phyloP scores from a whole-genome alignment of 2,888 invertebrate species.

The Netelia melanura region DNA sequence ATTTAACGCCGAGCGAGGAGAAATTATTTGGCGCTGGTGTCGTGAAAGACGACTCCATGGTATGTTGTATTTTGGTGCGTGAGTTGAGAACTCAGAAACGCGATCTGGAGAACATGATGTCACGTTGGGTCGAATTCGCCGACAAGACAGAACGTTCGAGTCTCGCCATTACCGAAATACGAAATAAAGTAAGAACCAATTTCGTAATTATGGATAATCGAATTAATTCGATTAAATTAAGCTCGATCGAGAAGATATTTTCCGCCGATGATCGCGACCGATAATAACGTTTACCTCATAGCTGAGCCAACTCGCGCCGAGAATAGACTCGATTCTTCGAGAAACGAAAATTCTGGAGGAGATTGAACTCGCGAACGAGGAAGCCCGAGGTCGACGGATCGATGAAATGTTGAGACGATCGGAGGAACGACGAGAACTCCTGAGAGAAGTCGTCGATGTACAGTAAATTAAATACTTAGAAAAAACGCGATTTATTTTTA shows the following conservation, averaged over 20 bases:
- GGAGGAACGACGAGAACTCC: slow-evolving; percentile 57
- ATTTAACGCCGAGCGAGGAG: slow-evolving; percentile 70
- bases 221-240: not conserved
- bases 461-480: slow-evolving; percentile 6
- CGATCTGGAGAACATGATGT: slow-evolving; percentile 63
- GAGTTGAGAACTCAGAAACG: slow-evolving; percentile 67
- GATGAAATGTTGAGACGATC: slow-evolving; percentile 55
- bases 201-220: not conserved
- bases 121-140: slow-evolving; percentile 51
- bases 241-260: not conserved
- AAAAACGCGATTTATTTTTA: no score
- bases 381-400: slow-evolving; percentile 37
- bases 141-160: slow-evolving; percentile 60
- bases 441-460: slow-evolving; percentile 67
- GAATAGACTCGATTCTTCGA: slow-evolving; percentile 60
- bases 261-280: not conserved
- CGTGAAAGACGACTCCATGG: slow-evolving; percentile 68
- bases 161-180: slow-evolving; percentile 47
- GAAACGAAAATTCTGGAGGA: slow-evolving; percentile 60
- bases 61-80: slow-evolving; percentile 70
- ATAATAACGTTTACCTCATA: slow-evolving; percentile 26
- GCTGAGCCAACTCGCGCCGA: slow-evolving; percentile 55
- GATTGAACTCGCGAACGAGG: slow-evolving; percentile 59
- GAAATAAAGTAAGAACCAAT: slow-evolving; percentile 59
- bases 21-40: slow-evolving; percentile 56